A percentile compares a stretch with the other conserved stretches of the same genome.
Conservation (phyloP, 2,797 vertebrate species). For the Diglossa cyanea region DNA sequence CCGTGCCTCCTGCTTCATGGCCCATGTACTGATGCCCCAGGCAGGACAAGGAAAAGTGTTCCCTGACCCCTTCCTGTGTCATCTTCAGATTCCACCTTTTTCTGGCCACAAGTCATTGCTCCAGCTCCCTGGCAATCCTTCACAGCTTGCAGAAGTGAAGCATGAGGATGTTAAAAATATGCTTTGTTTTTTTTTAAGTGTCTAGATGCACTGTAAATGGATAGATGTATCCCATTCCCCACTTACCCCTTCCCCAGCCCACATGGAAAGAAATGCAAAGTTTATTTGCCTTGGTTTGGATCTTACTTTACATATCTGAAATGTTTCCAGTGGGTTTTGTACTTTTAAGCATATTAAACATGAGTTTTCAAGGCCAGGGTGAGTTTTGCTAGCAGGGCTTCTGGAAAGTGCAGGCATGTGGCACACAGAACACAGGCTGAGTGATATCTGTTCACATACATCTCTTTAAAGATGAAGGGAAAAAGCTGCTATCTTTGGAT, state of each 20-base stretch:
- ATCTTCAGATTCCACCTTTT: background rate
- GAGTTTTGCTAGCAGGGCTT: background rate
- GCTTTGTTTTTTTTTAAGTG: background rate
- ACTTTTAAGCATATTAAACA: background rate
- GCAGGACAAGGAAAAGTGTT: background rate
- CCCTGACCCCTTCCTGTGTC: background rate
- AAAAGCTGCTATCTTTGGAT: background rate
- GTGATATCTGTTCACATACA: background rate
- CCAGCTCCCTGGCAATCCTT: background rate
- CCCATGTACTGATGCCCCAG: rapidly evolving
- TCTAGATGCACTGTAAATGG: background rate
- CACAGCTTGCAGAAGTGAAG: background rate
- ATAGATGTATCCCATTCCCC: background rate
- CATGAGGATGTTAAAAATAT: background rate
- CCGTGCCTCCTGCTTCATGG: background rate
- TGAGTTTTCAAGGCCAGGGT: background rate
- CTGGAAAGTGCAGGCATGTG: background rate
- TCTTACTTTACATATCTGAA: background rate
- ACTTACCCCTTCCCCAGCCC: background rate
- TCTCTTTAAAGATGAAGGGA: background rate
- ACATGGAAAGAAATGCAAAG: background rate
- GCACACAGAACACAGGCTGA: background rate
- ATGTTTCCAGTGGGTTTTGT: background rate
- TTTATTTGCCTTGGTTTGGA: conserved; percentile 17
- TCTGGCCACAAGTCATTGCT: background rate